A percentile compares a stretch with the other conserved stretches of the same genome.
Evolutionary conservation across 1,140 invertebrate species (phyloP).

Genomic region (Latrodectus geometricus): DNA sequence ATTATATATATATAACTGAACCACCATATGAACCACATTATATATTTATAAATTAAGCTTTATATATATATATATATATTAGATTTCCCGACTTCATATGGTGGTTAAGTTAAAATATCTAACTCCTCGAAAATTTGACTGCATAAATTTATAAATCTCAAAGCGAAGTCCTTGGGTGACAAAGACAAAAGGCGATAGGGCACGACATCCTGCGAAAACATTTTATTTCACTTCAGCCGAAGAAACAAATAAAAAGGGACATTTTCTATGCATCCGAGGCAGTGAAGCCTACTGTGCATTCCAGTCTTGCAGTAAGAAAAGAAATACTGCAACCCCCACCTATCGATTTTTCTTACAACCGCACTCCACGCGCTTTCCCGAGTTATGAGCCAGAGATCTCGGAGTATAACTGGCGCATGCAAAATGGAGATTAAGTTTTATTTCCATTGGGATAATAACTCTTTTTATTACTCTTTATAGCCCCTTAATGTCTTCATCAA

Average conservation of each 20-base stretch:
- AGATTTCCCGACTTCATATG: too few species aligned
- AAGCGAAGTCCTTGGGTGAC: too few species aligned
- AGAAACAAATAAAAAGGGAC: neutral
- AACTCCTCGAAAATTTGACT: too few species aligned
- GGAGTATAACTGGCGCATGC: conserved; percentile 31
- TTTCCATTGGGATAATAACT: conserved; percentile 51
- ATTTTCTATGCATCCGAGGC: neutral
- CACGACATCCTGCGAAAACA: neutral
- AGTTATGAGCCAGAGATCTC: conserved; percentile 21
- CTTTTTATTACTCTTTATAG: conserved; percentile 52
- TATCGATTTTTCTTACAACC: conserved; percentile 20
- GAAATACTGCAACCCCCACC: neutral
- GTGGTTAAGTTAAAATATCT: too few species aligned
- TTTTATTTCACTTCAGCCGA: neutral
- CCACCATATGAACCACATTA: too few species aligned
- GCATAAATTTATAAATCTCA: too few species aligned
- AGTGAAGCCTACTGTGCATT: neutral
- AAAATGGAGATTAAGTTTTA: conserved; percentile 58
- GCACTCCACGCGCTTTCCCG: conserved; percentile 1
- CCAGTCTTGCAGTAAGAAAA: neutral
- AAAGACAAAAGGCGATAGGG: neutral
- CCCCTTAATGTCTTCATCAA: conserved; percentile 55
- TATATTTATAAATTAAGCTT: too few species aligned
- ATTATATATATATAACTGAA: too few species aligned
- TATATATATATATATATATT: too few species aligned